Evolutionary conservation across 2,113 vertebrate species (phyloP), one percentile per base, ranked within the genome.

Genomic region (Lepidothrix coronata): DNA sequence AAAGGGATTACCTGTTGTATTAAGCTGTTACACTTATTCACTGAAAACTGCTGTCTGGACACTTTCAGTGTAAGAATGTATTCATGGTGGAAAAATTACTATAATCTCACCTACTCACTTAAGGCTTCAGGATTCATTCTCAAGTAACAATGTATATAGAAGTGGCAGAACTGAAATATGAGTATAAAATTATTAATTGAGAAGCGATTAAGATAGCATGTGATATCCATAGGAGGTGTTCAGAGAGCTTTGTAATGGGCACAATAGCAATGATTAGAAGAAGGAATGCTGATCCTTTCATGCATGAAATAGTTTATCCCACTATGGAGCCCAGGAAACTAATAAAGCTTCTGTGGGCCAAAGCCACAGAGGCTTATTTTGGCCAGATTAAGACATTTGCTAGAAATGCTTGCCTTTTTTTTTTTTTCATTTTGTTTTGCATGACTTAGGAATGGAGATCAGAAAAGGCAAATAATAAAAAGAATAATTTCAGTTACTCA

Each of bases 261-360:
- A 97, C 95, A 95, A 74, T 93, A 94, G 88, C 78, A 88, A 77
- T 95, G 95, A 97, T 94, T 92, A 93, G 63, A 92, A 86, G 92
- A 65, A 90, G 71, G 91, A 96, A 92, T 95, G 92, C 83, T 95
- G 88, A 94, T 97, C 95, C 85, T 28, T 94, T 96, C 94, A 92
- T 95, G 95, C 96, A 92, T 95, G 78, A 95, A 94, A 95, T 95
- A 95, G 92, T 96, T 96, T 94, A 92, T 93, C 91, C 85, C 68
- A 35, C 94, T 95, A 6, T 88, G 88, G 82, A 93, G 88, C 75
- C 90, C 44, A 61, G 92, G 82, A 91, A 94, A 70, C 91, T 94
- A 85, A 88, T 86, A 88, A 86, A 80, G 83, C 83, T 96, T 77
- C 92, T 83, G 37, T 88, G 88, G 79, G 66, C 82, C 82, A 80